These are phyloP conservation scores for Anguilla megastoma DNA, from an alignment of 2,797 vertebrate species.

Conservation along the genomic window DNA sequence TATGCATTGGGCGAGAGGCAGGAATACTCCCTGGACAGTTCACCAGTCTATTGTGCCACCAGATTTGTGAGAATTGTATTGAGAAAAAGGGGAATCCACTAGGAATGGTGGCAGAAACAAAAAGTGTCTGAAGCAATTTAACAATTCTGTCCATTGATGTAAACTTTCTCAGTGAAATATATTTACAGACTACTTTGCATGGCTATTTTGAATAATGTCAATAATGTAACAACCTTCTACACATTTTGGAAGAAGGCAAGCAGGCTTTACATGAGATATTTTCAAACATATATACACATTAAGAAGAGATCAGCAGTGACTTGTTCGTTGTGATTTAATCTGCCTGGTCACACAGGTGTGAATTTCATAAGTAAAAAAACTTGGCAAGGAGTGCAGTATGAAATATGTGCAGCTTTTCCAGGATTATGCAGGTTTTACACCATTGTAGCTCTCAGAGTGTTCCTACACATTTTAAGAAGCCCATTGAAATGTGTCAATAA, in stretches of 20 bases:
- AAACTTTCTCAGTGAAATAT: background rate
- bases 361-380: background rate
- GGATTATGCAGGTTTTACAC: background rate
- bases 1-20: no score
- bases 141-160: background rate
- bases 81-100: background rate
- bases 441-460: background rate
- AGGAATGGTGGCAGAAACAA: background rate
- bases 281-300: conserved; percentile 49
- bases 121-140: background rate
- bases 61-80: no score
- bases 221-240: conserved; percentile 22
- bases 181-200: conserved; percentile 22
- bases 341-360: conserved; percentile 64
- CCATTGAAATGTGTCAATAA: background rate
- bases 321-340: conserved; percentile 46
- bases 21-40: no score
- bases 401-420: background rate
- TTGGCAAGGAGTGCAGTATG: background rate
- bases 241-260: conserved; percentile 34
- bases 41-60: no score
- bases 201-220: conserved; percentile 2
- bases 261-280: conserved; percentile 36
- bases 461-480: background rate
- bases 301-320: conserved; percentile 57